These are phyloP conservation scores for Dioctria rufipes DNA, from an alignment of 2,888 invertebrate species.

Conservation along the genomic window DNA sequence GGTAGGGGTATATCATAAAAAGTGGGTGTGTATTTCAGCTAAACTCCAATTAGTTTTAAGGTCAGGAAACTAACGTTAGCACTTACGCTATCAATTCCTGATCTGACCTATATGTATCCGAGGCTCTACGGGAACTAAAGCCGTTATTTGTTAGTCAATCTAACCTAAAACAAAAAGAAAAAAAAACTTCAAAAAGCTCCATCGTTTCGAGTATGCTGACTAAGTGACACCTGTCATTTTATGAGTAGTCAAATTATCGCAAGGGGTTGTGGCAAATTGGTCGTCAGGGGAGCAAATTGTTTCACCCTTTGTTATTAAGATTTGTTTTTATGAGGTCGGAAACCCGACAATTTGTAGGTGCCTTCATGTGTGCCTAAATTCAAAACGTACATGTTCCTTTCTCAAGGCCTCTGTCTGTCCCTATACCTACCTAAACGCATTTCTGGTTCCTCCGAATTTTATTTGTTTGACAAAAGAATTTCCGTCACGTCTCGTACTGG, in stretches of 20 bases:
- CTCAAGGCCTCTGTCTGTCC: too few species aligned
- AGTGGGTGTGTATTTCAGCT: background rate
- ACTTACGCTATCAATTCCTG: background rate
- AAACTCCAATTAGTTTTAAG: constrained; percentile 27
- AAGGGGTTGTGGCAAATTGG: constrained; percentile 31
- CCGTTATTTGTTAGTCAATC: background rate
- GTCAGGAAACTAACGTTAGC: constrained; percentile 27
- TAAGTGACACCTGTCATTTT: constrained; percentile 8
- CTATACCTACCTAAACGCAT: background rate
- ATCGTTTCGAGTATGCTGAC: background rate
- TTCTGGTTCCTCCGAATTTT: background rate
- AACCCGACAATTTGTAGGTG: constrained; percentile 10
- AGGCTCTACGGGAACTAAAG: too few species aligned
- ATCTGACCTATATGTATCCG: background rate
- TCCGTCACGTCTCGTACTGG: constrained; percentile 9
- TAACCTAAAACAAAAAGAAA: too few species aligned
- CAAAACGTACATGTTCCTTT: background rate
- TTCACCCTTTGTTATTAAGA: constrained; percentile 14
- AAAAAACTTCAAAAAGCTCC: background rate
- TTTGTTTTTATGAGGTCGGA: constrained; percentile 3
- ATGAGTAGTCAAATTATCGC: constrained; percentile 9
- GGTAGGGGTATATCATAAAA: background rate
- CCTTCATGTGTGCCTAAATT: constrained; percentile 32
- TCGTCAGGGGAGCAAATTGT: constrained; percentile 12
- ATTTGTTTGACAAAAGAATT: constrained; percentile 30